Percentiles rank a stretch among this genome's conserved stretches.
phyloP scores from a whole-genome alignment of 2,113 vertebrate species.

The Aspidoscelis tigris region DNA sequence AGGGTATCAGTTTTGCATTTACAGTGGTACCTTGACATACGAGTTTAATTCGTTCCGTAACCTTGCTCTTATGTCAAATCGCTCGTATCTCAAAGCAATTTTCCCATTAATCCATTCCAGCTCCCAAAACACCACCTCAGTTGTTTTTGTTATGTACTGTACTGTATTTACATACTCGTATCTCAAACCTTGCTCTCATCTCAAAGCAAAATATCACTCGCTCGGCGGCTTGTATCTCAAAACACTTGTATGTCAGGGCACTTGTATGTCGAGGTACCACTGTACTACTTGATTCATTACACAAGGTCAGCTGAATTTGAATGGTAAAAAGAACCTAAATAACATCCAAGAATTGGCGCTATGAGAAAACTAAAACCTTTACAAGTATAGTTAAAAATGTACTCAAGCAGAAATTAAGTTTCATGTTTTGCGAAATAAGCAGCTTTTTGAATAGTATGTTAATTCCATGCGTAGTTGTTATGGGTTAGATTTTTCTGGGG shows the following conservation, averaged over 20 bases:
- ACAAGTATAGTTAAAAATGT: neutral
- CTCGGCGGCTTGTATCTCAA: neutral
- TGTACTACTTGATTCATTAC: neutral
- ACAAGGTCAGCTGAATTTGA: neutral
- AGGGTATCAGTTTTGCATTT: too few species aligned
- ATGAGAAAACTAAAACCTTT: neutral
- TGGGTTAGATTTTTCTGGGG: neutral
- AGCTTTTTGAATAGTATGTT: slow-evolving; percentile 18
- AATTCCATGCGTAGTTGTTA: slow-evolving; percentile 29
- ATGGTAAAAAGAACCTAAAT: neutral
- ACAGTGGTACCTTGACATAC: too few species aligned
- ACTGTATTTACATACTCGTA: too few species aligned
- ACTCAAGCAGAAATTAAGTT: slow-evolving; percentile 4
- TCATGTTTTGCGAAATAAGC: slow-evolving; percentile 24
- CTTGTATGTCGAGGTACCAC: too few species aligned
- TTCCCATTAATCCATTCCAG: too few species aligned
- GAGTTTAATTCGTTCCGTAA: too few species aligned
- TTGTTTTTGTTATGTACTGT: too few species aligned
- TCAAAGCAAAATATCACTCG: neutral
- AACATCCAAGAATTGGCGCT: neutral
- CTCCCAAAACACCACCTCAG: too few species aligned
- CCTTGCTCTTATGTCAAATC: too few species aligned
- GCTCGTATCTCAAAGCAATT: too few species aligned
- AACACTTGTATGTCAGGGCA: too few species aligned
- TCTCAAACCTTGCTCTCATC: neutral